Base-by-base conservation (phyloP, 2,888 invertebrate genomes). In the Urechis unicinctus region DNA sequence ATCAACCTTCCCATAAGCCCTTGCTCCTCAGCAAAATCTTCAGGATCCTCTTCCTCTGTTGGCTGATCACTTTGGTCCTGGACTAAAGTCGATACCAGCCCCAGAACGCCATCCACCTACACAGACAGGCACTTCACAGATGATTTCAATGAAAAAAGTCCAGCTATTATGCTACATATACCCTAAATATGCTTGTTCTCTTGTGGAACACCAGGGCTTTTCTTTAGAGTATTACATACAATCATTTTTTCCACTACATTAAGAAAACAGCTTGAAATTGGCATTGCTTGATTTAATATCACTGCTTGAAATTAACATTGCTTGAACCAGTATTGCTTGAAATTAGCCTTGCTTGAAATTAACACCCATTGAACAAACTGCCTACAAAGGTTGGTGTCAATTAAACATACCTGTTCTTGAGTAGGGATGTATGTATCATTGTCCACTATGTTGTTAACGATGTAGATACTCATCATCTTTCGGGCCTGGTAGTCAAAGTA, bases 11-110 rank as follows among this genome's bases (percentile, higher is more conserved):
- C 95, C 55, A 98, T 83, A 22, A 95, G 81, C 42, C 91, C 89
- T 76, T 98, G 98, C 64, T 83, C 97, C 75, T 98, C 98, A 30
- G 90, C 88, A 75, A 97, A 91, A 78, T 97, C 97, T 72, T 98
- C 97, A 0, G 86, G 84, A 76, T 61, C 93, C 1, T 85, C 83
- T 3, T 69, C 68, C n/a, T 84, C 84, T 24, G 70, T 71, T 3
- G 73, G 76, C 60, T 73, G 72, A 57, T 75, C 76, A 58, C 66
- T 72, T 58, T 77, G 77, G 70, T 95, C 93, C 66, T 86, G 86
- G 9, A 96, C 87, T 57, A 97, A 77, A 0, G 94, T 89, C 6
- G 87, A 85, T 41, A 96, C 83, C 81, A 97, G 86, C 0, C 83
- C 82, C 57, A 93, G 79, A 29, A 92, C 83, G 2, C 85, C 81